A percentile compares a stretch with the other conserved stretches of the same genome.
Evolutionary conservation across 1,140 invertebrate species (phyloP).

Genomic region (Agrilus planipennis): DNA sequence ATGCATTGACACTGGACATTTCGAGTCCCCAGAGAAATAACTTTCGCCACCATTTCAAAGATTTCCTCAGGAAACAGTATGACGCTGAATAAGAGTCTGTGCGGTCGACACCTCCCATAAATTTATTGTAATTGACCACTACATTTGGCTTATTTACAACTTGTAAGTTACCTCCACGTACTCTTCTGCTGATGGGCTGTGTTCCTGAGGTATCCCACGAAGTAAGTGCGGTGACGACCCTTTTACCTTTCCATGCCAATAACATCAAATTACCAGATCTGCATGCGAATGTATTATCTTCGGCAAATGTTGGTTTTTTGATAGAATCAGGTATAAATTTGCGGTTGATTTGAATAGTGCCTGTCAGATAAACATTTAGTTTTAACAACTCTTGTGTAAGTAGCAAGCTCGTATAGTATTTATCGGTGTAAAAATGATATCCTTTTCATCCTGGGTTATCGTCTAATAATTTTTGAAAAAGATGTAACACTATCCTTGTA

Average conservation of each 20-base stretch:
- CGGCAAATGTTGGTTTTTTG: conserved; percentile 9
- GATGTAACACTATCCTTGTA: neutral
- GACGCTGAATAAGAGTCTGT: too few relatives aligned
- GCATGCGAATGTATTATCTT: neutral
- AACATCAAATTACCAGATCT: conserved; percentile 5
- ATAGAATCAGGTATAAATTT: conserved; percentile 7
- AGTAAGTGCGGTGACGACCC: conserved; percentile 6
- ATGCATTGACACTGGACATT: too few relatives aligned
- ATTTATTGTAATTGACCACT: too few relatives aligned
- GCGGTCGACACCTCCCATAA: too few relatives aligned
- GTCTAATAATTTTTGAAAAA: conserved; percentile 2
- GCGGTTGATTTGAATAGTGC: conserved; percentile 7
- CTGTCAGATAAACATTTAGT: neutral
- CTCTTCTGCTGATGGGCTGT: too few relatives aligned
- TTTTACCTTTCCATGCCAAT: conserved; percentile 12
- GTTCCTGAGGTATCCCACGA: too few relatives aligned
- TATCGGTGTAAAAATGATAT: conserved; percentile 9
- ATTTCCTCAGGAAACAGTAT: too few relatives aligned
- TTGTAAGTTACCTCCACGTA: too few relatives aligned
- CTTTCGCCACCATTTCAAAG: too few relatives aligned
- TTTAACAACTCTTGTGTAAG: conserved; percentile 2
- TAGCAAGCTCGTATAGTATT: conserved; percentile 7
- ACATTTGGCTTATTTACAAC: too few relatives aligned
- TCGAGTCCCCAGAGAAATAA: too few relatives aligned
- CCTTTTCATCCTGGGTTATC: conserved; percentile 3